Base-by-base conservation (phyloP, 2,797 vertebrate genomes). In the Ceyx erithaca region DNA sequence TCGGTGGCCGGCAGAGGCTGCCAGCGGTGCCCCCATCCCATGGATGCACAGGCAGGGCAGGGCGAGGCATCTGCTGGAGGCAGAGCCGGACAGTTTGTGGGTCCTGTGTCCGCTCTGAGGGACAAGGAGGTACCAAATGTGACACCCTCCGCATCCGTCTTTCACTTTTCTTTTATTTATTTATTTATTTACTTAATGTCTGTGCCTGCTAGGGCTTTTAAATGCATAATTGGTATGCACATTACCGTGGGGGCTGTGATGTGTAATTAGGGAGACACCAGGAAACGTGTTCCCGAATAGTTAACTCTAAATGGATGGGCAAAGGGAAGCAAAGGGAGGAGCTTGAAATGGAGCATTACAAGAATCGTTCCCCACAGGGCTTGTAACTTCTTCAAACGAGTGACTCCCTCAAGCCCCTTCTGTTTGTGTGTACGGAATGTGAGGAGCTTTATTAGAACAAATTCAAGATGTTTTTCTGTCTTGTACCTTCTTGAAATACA, bases 11-110 rank as follows among this genome's bases (percentile, higher is more conserved):
- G 22, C 31, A 40, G 37, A 88, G 58, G 78, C 40, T 71, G n/a
- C 35, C 54, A 41, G 22, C 18, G 71, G 2, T 75, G 30, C 14
- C 55, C 3, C 43, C 85, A 13, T 4, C 4, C 9, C 54, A 18
- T 64, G 62, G 41, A 51, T 51, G 52, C 77, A 95, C 90, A 89
- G 58, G 77, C 40, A 71, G 33, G 40, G 66, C 30, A 31, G 33
- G 40, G 66, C 30, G 28, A 80, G 31, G 69, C 14, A 78, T 13
- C 58, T 88, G 51, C 69, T 91, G 12, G 35, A 33, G 2, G 14
- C 1, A 69, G 41, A 25, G 41, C 33, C 69, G 61, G 51, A 40
- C 71, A 66, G 54, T 54, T 48, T 80, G 0, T 51, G 51, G 66
- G 33, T 37, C n/a, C 83, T 40, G 14, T 14, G 37, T 40, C 37